Evolutionary conservation across 2,888 invertebrate genomes (phyloP).

Genomic region (Aspidiotus destructor): DNA sequence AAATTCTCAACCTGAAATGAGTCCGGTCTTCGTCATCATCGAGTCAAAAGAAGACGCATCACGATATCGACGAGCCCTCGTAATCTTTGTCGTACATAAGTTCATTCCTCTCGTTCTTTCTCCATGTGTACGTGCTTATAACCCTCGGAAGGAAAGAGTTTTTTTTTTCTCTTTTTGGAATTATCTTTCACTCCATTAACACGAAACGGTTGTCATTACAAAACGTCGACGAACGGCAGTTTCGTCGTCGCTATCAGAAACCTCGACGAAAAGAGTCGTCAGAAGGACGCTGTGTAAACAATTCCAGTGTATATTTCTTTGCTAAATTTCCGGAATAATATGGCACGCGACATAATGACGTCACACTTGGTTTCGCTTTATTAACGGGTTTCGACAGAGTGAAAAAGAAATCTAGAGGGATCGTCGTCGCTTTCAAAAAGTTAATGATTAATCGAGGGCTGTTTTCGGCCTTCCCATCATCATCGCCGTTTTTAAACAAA

Average conservation of each 20-base stretch:
- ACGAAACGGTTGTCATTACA: slow-evolving; percentile 22
- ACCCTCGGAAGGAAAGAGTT: slow-evolving; percentile 22
- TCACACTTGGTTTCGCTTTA: slow-evolving; percentile 28
- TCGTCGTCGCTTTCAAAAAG: neutral
- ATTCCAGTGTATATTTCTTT: slow-evolving; percentile 22
- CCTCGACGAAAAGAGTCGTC: slow-evolving; percentile 22
- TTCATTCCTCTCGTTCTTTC: neutral
- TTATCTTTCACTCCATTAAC: slow-evolving; percentile 30
- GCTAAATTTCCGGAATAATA: slow-evolving; percentile 30
- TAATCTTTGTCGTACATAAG: too few relatives aligned
- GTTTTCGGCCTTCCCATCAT: neutral
- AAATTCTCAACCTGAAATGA: too few relatives aligned
- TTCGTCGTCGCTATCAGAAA: slow-evolving; percentile 26
- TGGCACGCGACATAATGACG: slow-evolving; percentile 29
- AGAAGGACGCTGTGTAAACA: slow-evolving; percentile 27
- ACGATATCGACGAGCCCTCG: too few relatives aligned
- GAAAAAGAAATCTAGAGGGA: neutral
- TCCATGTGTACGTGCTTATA: neutral
- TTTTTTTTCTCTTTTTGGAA: slow-evolving; percentile 11
- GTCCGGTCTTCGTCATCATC: too few relatives aligned
- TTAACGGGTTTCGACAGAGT: slow-evolving; percentile 15
- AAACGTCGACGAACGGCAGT: slow-evolving; percentile 15
- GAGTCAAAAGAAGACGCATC: too few relatives aligned
- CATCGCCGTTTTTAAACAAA: neutral
- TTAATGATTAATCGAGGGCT: slow-evolving; percentile 26